These are phyloP conservation scores for Passer domesticus DNA, from an alignment of 2,113 vertebrate genomes.

Conservation along the genomic window DNA sequence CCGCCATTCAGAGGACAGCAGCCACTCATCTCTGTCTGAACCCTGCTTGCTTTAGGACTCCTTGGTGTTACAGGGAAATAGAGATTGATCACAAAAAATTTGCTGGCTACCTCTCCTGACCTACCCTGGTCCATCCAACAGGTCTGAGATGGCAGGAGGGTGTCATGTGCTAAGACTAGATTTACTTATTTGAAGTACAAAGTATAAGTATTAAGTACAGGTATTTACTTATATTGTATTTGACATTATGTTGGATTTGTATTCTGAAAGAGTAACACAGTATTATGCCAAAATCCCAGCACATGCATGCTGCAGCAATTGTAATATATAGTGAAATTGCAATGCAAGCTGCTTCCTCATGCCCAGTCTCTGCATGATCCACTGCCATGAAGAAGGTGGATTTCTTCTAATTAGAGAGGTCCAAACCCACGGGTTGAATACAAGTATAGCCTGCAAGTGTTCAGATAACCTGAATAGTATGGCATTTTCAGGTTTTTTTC, in stretches of 20 bases:
- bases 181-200: background rate
- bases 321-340: background rate
- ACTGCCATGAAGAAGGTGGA: background rate
- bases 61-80: background rate
- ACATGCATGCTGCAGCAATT: background rate
- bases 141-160: background rate
- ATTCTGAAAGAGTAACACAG: background rate
- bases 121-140: background rate
- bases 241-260: background rate
- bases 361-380: background rate
- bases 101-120: background rate
- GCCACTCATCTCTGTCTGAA: background rate
- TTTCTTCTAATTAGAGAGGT: background rate
- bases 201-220: background rate
- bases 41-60: background rate
- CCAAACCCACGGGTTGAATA: background rate
- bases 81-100: background rate
- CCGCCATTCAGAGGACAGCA: background rate
- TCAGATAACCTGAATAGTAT: background rate
- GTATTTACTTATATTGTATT: background rate
- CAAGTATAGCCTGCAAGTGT: background rate
- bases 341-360: rapidly evolving
- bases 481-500: background rate
- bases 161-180: background rate
- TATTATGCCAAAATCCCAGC: background rate